Evolutionary conservation across 2,888 invertebrate species (phyloP).

Genomic region (Chrysomela aeneicollis): DNA sequence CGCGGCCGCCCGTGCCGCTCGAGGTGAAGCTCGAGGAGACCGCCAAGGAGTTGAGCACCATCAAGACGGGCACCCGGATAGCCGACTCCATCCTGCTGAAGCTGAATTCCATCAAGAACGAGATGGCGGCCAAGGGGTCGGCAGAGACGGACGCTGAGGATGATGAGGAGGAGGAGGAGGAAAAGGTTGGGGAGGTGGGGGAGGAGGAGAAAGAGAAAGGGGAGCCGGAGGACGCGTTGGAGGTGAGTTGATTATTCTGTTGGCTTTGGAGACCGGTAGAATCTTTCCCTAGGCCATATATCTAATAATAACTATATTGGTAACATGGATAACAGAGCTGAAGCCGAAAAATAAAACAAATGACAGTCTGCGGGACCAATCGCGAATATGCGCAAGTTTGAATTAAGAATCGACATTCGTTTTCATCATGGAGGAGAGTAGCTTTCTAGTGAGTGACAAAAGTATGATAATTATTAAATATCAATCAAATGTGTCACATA

Average conservation of each 20-base stretch:
- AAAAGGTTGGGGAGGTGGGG: conserved; percentile 8
- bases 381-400: no score
- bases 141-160: conserved; percentile 50
- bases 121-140: conserved; percentile 43
- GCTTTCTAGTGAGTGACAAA: no score
- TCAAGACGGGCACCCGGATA: conserved; percentile 59
- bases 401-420: no score
- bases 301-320: no score
- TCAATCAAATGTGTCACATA: no score
- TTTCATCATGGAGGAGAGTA: no score
- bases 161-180: conserved; percentile 27
- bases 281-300: no score
- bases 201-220: conserved; percentile 19
- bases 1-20: conserved; percentile 46
- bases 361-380: no score
- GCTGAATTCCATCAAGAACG: conserved; percentile 56
- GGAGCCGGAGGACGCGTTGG: background rate
- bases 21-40: conserved; percentile 54
- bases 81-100: conserved; percentile 59
- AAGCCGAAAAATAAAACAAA: no score
- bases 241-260: background rate
- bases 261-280: no score
- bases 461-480: no score
- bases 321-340: no score
- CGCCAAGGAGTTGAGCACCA: conserved; percentile 54